Conservation (phyloP, 2,113 vertebrate species). For the Chlamydotis undulata region DNA sequence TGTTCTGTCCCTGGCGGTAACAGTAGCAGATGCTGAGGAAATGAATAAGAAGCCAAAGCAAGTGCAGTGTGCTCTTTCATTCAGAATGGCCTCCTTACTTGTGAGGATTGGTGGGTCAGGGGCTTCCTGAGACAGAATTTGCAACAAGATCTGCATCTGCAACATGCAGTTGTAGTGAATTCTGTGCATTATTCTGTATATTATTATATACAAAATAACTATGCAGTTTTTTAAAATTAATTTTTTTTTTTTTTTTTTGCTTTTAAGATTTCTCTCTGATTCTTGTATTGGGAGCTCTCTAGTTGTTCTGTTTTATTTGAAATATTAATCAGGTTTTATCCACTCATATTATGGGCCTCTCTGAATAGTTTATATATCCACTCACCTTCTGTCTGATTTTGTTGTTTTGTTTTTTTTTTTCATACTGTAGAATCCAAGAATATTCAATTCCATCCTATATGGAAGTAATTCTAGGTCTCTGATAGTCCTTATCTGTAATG, state of each 20-base stretch:
- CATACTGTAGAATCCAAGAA: not conserved
- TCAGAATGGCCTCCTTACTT: not conserved
- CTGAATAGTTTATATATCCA: not conserved
- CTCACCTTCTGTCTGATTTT: not conserved
- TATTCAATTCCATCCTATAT: not conserved
- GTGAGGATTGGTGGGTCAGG: not conserved
- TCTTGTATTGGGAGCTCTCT: rapidly evolving
- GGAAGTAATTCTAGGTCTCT: not conserved
- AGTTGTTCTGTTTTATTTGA: not conserved
- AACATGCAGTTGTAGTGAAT: not conserved
- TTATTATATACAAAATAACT: not conserved
- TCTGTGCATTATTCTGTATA: not conserved
- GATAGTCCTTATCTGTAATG: not conserved
- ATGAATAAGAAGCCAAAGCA: not conserved
- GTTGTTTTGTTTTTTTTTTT: not conserved
- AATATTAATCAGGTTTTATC: not conserved
- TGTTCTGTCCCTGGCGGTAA: not conserved
- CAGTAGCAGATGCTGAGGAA: not conserved
- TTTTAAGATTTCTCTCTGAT: not conserved
- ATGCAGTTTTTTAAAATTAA: rapidly evolving
- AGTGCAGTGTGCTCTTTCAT: not conserved
- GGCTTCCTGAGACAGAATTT: not conserved
- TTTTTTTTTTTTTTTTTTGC: not conserved
- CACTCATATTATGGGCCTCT: not conserved
- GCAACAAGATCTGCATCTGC: not conserved